These are phyloP conservation scores for Drosophila teissieri DNA, from an alignment of 1,140 invertebrate species.

Conservation along the genomic window DNA sequence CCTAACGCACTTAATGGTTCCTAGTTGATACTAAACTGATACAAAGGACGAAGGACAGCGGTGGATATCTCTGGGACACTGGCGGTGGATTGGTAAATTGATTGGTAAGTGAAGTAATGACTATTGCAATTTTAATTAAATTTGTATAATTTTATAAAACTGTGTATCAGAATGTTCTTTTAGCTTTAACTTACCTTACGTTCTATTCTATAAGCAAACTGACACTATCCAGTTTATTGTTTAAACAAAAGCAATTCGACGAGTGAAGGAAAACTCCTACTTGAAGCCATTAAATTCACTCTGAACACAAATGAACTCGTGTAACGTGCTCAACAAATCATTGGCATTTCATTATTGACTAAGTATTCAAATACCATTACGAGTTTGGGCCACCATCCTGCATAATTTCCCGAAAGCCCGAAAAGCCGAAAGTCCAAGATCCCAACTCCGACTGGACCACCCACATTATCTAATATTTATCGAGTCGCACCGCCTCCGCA, in stretches of 20 bases:
- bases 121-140: too few species aligned
- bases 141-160: too few species aligned
- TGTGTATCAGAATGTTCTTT: too few species aligned
- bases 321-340: conserved; percentile 16
- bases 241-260: not conserved
- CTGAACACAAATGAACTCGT: conserved; percentile 1
- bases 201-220: not conserved
- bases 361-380: conserved; percentile 13
- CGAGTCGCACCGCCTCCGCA: conserved; percentile 19
- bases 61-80: conserved; percentile 15
- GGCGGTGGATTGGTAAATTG: conserved; percentile 55
- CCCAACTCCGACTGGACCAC: not conserved
- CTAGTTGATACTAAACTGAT: conserved; percentile 70
- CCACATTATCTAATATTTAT: conserved; percentile 65
- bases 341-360: conserved; percentile 29
- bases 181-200: too few species aligned
- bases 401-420: conserved; percentile 16
- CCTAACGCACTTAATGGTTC: conserved; percentile 68
- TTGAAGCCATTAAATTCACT: not conserved
- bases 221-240: not conserved
- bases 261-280: too few species aligned
- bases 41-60: conserved; percentile 30
- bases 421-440: conserved; percentile 1
- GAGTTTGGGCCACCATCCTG: conserved; percentile 5
- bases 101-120: conserved; percentile 51